A percentile compares a stretch with the other conserved stretches of the same genome.
phyloP scores from a whole-genome alignment of 1,140 invertebrate genomes.

The Scaptodrosophila lebanonensis region DNA sequence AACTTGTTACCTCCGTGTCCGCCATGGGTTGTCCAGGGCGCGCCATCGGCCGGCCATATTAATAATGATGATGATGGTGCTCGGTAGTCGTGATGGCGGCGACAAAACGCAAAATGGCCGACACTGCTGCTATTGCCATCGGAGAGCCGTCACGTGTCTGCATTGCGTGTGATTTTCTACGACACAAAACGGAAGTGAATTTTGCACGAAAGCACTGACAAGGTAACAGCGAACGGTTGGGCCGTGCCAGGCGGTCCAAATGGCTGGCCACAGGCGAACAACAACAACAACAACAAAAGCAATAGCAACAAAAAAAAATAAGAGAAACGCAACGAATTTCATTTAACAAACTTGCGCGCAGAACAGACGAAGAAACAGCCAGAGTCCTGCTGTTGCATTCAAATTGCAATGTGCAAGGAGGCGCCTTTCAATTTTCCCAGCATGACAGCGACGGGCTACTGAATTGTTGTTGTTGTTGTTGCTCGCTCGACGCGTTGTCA shows the following conservation, averaged over 20 bases:
- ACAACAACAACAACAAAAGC: not conserved
- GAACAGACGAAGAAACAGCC: no score
- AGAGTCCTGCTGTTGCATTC: conserved; percentile 23
- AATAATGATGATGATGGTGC: conserved; percentile 64
- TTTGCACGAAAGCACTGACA: conserved; percentile 8
- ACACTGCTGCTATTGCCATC: conserved; percentile 18
- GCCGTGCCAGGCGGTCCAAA: not conserved
- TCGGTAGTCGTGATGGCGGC: conserved; percentile 1
- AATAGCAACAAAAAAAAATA: no score
- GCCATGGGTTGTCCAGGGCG: not conserved
- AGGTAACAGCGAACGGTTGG: not conserved
- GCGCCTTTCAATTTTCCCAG: not conserved
- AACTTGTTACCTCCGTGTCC: conserved; percentile 2
- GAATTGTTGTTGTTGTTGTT: conserved; percentile 12
- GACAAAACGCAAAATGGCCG: conserved; percentile 63
- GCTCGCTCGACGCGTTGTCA: conserved; percentile 37
- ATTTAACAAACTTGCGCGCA: no score
- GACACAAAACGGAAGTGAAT: conserved; percentile 38
- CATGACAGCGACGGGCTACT: not conserved
- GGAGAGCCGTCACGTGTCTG: conserved; percentile 65
- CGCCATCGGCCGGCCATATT: conserved; percentile 38
- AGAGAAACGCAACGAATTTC: no score
- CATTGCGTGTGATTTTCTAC: conserved; percentile 60
- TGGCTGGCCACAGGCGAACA: not conserved
- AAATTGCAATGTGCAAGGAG: conserved; percentile 26